Evolutionary conservation across 2,888 invertebrate genomes (phyloP).

Genomic region (Aspidiotus destructor): DNA sequence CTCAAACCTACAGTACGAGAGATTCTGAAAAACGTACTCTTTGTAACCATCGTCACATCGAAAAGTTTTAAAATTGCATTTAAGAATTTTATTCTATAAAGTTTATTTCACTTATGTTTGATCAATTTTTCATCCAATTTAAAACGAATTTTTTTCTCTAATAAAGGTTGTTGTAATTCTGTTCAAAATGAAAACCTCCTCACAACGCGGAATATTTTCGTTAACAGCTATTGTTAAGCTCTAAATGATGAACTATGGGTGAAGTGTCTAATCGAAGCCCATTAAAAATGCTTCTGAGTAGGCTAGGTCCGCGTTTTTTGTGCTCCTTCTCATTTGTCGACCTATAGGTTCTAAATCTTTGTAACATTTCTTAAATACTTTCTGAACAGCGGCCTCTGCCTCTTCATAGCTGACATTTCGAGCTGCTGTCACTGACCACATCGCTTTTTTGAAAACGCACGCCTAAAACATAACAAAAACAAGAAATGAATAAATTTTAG

Average conservation of each 20-base stretch:
- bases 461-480: conserved; percentile 47
- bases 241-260: no score
- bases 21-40: background rate
- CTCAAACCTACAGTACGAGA: no score
- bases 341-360: conserved; percentile 87
- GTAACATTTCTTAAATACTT: conserved; percentile 85
- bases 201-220: no score
- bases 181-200: no score
- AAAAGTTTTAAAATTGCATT: conserved; percentile 37
- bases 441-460: conserved; percentile 83
- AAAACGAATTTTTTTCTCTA: no score
- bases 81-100: no score
- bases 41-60: conserved; percentile 21
- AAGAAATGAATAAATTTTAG: background rate
- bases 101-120: no score
- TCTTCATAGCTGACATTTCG: conserved; percentile 60
- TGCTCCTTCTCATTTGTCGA: conserved; percentile 61
- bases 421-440: conserved; percentile 71
- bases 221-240: no score
- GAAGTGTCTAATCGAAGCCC: conserved; percentile 52
- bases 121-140: no score
- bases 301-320: conserved; percentile 63
- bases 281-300: conserved; percentile 66
- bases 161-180: no score
- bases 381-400: conserved; percentile 67